Evolutionary conservation across 2,113 vertebrate species (phyloP).

Genomic region (Formicarius rufipectus): DNA sequence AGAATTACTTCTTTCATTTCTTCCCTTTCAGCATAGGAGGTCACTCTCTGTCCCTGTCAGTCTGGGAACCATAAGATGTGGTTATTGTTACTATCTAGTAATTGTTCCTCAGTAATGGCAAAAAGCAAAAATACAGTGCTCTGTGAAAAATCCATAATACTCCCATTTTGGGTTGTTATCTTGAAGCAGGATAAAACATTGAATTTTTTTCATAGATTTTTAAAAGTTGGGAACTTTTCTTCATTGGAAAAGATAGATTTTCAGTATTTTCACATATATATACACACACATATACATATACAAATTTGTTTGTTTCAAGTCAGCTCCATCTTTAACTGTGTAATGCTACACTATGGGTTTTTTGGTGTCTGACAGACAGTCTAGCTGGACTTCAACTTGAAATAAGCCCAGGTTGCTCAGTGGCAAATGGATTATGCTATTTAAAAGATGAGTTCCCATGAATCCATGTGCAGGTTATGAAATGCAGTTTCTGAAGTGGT

Average conservation of each 20-base stretch:
- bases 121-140: neutral
- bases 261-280: neutral
- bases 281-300: neutral
- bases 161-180: neutral
- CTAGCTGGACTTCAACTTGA: neutral
- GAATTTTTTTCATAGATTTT: neutral
- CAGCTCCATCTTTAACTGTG: neutral
- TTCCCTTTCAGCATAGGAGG: neutral
- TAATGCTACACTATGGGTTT: neutral
- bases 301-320: neutral
- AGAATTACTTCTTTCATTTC: neutral
- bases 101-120: neutral
- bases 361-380: neutral
- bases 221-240: neutral
- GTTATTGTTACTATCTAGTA: neutral
- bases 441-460: neutral
- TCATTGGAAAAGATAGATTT: fast-evolving
- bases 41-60: neutral
- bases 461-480: neutral
- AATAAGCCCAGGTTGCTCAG: neutral
- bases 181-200: neutral
- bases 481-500: neutral
- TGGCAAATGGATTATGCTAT: neutral
- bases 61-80: neutral
- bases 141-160: neutral